Conservation (phyloP, 2,888 invertebrate species). For the Euplagia quadripunctaria region DNA sequence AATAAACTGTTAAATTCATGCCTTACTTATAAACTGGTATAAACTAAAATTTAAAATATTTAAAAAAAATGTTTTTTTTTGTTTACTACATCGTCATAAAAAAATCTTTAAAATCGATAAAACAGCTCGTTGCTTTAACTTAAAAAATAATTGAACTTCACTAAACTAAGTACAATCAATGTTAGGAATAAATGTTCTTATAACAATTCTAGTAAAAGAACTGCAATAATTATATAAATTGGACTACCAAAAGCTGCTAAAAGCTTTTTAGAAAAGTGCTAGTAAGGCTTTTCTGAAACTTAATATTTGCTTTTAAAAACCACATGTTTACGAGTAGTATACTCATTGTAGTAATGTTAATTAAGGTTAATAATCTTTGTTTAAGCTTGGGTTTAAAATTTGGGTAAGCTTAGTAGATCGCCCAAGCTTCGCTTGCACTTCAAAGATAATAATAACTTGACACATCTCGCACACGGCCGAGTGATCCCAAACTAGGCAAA, state of each 20-base stretch:
- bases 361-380: no score
- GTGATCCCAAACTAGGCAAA: no score
- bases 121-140: background rate
- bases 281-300: no score
- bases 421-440: background rate
- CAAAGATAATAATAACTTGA: background rate
- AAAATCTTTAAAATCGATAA: background rate
- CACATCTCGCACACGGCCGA: no score
- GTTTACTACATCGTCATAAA: background rate
- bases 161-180: no score
- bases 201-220: background rate
- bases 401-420: background rate
- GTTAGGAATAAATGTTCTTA: no score
- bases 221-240: background rate
- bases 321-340: no score
- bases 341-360: no score
- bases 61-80: background rate
- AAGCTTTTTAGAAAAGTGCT: background rate
- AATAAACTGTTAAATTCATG: conserved; percentile 44
- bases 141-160: no score
- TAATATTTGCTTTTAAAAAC: no score
- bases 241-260: background rate
- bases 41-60: background rate
- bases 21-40: background rate
- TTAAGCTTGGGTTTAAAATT: no score